Evolutionary conservation across 2,888 invertebrate species (phyloP).

Genomic region (Trichopria drosophilae): DNA sequence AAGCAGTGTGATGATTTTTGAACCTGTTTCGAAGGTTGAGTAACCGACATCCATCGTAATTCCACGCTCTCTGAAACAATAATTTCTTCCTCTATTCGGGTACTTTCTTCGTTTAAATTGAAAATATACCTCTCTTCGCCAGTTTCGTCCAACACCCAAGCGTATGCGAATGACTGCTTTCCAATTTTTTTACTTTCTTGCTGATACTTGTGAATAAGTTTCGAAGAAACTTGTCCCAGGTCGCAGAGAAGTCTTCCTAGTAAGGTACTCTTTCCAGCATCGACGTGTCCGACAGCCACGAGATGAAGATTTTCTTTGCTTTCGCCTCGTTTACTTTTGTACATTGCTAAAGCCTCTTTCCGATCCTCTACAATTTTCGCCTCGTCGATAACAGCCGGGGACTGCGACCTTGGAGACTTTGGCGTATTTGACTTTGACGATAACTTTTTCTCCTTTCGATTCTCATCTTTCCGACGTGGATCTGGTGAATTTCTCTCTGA

Average conservation of each 20-base stretch:
- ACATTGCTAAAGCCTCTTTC: constrained; percentile 66
- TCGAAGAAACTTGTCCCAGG: constrained; percentile 69
- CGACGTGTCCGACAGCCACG: constrained; percentile 95
- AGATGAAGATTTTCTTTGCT: constrained; percentile 87
- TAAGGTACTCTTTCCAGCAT: constrained; percentile 95
- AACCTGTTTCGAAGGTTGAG: constrained; percentile 86
- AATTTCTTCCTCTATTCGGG: too few relatives aligned
- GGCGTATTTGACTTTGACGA: constrained; percentile 61
- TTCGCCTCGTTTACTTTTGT: constrained; percentile 74
- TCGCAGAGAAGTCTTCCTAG: constrained; percentile 93
- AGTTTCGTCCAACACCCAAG: constrained; percentile 99
- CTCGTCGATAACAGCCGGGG: constrained; percentile 68
- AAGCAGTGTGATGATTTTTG: constrained; percentile 78
- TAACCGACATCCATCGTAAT: constrained; percentile 99
- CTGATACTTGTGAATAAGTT: constrained; percentile 84
- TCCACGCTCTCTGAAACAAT: constrained; percentile 73
- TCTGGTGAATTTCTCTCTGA: constrained; percentile 48
- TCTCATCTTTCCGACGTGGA: constrained; percentile 52
- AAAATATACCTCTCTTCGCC: constrained; percentile 80
- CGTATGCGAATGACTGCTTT: constrained; percentile 97
- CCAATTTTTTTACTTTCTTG: constrained; percentile 96
- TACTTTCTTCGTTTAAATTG: neutral
- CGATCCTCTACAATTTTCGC: constrained; percentile 63
- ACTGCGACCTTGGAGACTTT: constrained; percentile 64
- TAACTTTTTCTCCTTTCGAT: constrained; percentile 13